Conservation (phyloP, 2,113 vertebrate genomes). For the Tychaedon coryphoeus region DNA sequence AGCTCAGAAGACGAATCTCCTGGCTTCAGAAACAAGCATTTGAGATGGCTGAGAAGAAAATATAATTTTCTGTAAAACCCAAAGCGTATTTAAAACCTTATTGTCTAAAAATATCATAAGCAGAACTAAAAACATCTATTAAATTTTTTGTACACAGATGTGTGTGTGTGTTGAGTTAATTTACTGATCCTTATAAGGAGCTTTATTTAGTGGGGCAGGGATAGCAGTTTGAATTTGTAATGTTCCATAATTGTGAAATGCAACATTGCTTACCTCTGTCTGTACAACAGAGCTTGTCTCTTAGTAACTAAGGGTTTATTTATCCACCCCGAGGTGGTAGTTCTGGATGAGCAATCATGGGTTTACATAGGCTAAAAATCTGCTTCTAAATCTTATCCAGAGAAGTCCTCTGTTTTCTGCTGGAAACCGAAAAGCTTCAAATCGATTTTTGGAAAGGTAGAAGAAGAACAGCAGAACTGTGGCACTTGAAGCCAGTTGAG, state of each 20-base stretch:
- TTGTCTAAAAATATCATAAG: neutral
- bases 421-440: neutral
- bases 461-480: neutral
- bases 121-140: neutral
- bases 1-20: neutral
- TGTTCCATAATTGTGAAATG: neutral
- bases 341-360: neutral
- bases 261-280: neutral
- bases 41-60: neutral
- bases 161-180: neutral
- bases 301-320: neutral
- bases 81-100: neutral
- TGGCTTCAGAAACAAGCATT: neutral
- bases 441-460: neutral
- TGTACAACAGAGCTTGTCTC: neutral
- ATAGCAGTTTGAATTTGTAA: neutral
- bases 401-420: neutral
- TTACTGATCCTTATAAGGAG: neutral
- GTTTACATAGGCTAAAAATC: neutral
- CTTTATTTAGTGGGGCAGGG: neutral
- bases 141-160: neutral
- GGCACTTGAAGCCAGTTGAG: neutral
- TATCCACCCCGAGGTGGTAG: neutral
- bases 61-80: neutral
- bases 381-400: neutral